Base-by-base conservation (phyloP, 1,140 invertebrate genomes). In the Manduca sexta region DNA sequence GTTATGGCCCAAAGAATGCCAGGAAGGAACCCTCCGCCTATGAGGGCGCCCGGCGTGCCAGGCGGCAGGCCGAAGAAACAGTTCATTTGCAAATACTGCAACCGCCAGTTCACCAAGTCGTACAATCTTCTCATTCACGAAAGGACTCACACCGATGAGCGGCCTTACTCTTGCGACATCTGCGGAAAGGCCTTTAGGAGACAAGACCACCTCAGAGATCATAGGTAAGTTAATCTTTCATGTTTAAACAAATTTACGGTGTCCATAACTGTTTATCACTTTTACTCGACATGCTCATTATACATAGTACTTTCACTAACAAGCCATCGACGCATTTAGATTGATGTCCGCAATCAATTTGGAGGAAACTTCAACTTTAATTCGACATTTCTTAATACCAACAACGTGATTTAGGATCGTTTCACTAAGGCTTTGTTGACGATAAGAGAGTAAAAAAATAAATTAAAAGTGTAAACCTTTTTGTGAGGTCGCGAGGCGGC, bases 101-200 rank as follows among this genome's bases (percentile, higher is more conserved):
- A 94, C 64, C 88, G 97, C 1, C 95, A 98, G 53, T 98, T 98
- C 76, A 98, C 97, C 35, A 98, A 98, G 79, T 97, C 95, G 33
- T 98, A 98, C 88, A 99, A 99, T 78, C 87, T 99, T 42, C 88
- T 98, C 37, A 98, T 98, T 29, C 96, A 98, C 78, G 96, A 97
- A 74, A 88, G 97, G 40, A 98, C 97, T 0, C 97, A 98, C 74
- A 98, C 97, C 0, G 95, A 98, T 73, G 97, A 98, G 82, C 84
- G 97, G 34, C 97, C 97, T 0, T 98, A 97, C 72, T 93, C 95
- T 0, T 98, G 97, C 77, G 96, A 98, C 69, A 96, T 98, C 49
- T 99, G 97, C 74, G 93, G 94, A 26, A 98, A 98, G 73, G 94
- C 96, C 0, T 99, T 99, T 87, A 87, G 97, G 29, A 89, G 97